Percentiles rank a stretch among this genome's conserved stretches.
Conservation (phyloP, 2,797 vertebrate species). For the Cossypha heuglini region DNA sequence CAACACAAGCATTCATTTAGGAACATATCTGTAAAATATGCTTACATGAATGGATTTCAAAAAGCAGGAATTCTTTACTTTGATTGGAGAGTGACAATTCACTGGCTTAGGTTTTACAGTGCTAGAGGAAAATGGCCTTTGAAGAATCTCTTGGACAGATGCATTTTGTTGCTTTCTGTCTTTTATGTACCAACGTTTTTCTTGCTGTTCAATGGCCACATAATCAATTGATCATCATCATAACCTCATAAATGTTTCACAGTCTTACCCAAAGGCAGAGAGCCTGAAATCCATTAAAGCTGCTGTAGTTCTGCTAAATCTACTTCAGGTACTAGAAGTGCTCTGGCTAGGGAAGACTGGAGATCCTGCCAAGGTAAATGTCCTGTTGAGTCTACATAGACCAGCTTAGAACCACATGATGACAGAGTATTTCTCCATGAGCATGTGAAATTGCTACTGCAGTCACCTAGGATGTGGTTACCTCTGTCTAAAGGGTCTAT, state of each 20-base stretch:
- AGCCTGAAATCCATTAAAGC: background rate
- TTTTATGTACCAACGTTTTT: background rate
- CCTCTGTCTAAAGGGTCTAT: background rate
- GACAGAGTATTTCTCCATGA: background rate
- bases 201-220: background rate
- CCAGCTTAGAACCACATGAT: background rate
- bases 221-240: background rate
- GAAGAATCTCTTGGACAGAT: background rate
- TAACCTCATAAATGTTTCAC: background rate
- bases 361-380: background rate
- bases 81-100: background rate
- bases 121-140: background rate
- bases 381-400: background rate
- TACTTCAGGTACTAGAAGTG: background rate
- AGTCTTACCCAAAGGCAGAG: background rate
- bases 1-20: background rate
- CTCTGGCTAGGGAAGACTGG: background rate
- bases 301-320: background rate
- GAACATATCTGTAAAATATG: constrained; percentile 47
- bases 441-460: background rate
- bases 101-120: background rate
- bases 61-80: background rate
- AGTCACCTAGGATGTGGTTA: background rate
- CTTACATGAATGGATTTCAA: background rate
- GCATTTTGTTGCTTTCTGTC: background rate